Percentiles rank a stretch among this genome's conserved stretches.
These are phyloP conservation scores for Sialia sialis DNA, from an alignment of 2,113 vertebrate species.

Conservation along the genomic window DNA sequence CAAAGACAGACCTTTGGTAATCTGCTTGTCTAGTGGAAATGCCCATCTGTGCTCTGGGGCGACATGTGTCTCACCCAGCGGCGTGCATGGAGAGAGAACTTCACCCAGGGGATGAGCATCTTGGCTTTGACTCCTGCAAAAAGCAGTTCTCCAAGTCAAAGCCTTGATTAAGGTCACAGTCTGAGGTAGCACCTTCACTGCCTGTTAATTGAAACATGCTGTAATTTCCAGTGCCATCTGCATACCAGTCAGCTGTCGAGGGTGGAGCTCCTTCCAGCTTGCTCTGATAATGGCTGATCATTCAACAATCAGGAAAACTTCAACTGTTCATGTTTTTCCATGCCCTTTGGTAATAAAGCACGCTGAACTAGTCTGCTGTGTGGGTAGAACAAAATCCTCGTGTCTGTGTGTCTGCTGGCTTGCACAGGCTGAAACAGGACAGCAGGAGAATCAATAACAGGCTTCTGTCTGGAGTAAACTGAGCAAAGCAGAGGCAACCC, in stretches of 20 bases:
- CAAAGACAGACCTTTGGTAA: not conserved
- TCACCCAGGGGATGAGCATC: not conserved
- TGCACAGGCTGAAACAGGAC: not conserved
- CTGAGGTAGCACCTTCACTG: not conserved
- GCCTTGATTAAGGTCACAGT: not conserved
- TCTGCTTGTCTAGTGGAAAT: not conserved
- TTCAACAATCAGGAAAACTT: not conserved
- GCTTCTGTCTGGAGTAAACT: not conserved
- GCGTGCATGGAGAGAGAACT: not conserved
- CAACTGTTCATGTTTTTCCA: not conserved
- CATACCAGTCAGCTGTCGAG: fast-evolving
- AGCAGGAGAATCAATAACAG: not conserved
- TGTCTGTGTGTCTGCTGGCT: not conserved
- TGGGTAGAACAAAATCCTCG: not conserved
- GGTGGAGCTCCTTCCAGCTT: not conserved
- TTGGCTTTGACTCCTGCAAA: not conserved
- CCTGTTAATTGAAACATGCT: not conserved
- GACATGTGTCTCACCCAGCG: fast-evolving
- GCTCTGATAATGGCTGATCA: not conserved
- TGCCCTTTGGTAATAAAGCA: not conserved
- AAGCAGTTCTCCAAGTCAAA: not conserved
- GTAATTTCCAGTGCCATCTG: not conserved
- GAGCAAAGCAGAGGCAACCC: not conserved
- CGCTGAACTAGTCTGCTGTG: not conserved
- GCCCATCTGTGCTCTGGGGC: not conserved